Evolutionary conservation across 2,888 invertebrate species (phyloP).

Genomic region (Platycnemis pennipes): DNA sequence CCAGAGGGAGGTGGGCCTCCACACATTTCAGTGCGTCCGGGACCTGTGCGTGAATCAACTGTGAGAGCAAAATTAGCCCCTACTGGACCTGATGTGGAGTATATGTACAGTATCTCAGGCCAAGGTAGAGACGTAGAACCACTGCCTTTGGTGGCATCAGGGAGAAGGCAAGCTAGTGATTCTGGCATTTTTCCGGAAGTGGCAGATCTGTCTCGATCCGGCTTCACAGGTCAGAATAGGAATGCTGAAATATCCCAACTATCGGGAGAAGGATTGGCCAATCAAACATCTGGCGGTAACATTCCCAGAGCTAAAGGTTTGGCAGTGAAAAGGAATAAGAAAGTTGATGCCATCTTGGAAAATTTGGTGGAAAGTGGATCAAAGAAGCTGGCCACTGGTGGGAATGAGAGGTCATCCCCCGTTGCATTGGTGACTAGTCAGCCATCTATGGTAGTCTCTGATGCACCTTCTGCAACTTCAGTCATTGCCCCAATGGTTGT

Average conservation of each 20-base stretch:
- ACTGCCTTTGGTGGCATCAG: slow-evolving; percentile 52
- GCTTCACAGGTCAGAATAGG: slow-evolving; percentile 5
- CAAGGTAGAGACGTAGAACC: slow-evolving; percentile 44
- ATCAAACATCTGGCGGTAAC: not conserved
- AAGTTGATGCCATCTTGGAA: slow-evolving; percentile 79
- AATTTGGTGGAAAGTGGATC: slow-evolving; percentile 75
- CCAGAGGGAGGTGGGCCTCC: slow-evolving; percentile 45
- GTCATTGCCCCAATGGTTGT: slow-evolving; percentile 55
- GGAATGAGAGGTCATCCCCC: slow-evolving; percentile 34
- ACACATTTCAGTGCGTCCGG: slow-evolving; percentile 41
- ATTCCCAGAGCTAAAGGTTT: slow-evolving; percentile 69
- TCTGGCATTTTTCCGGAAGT: slow-evolving; percentile 23
- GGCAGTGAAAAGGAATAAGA: slow-evolving; percentile 71
- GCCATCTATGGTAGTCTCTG: slow-evolving; percentile 12
- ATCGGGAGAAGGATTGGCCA: slow-evolving; percentile 23
- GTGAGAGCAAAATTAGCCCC: slow-evolving; percentile 28
- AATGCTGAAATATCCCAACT: not conserved
- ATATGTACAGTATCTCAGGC: not conserved
- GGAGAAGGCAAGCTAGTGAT: slow-evolving; percentile 42
- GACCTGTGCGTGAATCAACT: slow-evolving; percentile 23
- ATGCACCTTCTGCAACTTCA: slow-evolving; percentile 10
- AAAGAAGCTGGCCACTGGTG: slow-evolving; percentile 69
- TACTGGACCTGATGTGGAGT: slow-evolving; percentile 28
- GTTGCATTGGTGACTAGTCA: slow-evolving; percentile 52
- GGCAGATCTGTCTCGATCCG: slow-evolving; percentile 45